Evolutionary conservation across 2,888 invertebrate genomes (phyloP), one percentile per base, ranked within the genome.

Genomic region (Cryptocephalus moraei): DNA sequence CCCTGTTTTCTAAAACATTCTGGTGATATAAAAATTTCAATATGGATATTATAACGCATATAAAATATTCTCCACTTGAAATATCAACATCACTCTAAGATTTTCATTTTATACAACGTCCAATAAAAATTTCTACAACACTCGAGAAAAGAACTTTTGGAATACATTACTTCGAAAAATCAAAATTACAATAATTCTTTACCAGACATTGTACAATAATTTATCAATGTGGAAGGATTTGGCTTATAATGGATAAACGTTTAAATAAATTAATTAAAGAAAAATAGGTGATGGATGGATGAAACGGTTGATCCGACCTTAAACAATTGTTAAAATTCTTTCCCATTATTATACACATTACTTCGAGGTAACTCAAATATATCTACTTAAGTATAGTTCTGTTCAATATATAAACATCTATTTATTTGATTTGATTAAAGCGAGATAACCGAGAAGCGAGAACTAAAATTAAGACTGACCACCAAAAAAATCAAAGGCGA

Each of bases 321-420:
- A 22, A 22, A 22, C 22, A 22, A 22, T 22, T 22, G 22, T 22
- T 22, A 22, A 22, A 2, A 6, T 22, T 22, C 22, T 22, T 22
- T 22, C 22, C 22, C 22, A 22, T 4, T 22, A 22, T 22, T 36
- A 36, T 36, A 36, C n/a, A 36, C 36, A 12, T 56, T 54, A 51
- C 52, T 49, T 52, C 22, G 47, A 61, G 60, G 62, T 63, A 65
- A 64, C 64, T 60, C 58, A 59, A 56, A 59, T 56, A 59, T 56
- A 58, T 59, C 60, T 64, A 62, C 61, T 63, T 63, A 62, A 62
- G 60, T 62, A 61, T 60, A 61, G 55, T 56, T 56, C 57, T 53
- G 59, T 51, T 55, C 44, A 31, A 43, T 47, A 54, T 57, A 57
- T 56, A 59, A 58, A 63, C 60, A 36, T 36, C 36, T 36, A 62